Evolutionary conservation across 1,140 invertebrate species (phyloP).

Genomic region (Drosophila athabasca): DNA sequence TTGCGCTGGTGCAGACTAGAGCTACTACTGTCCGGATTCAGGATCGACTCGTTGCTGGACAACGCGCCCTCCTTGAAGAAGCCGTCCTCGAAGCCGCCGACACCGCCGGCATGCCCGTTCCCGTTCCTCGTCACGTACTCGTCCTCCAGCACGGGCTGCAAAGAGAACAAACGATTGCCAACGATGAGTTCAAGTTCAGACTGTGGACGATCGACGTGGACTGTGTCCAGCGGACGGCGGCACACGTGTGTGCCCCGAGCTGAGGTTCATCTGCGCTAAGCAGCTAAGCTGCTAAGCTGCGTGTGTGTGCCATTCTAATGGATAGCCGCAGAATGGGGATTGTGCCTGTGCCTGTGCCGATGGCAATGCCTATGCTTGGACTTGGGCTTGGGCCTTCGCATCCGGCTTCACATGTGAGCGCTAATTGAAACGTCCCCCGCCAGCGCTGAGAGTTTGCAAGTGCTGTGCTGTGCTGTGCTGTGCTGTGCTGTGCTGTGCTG

Average conservation of each 20-base stretch:
- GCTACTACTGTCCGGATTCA: conserved; percentile 83
- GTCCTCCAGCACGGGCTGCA: conserved; percentile 84
- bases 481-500: conserved; percentile 35
- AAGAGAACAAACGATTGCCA: conserved; percentile 30
- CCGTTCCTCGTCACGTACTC: conserved; percentile 63
- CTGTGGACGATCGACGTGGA: too few species aligned
- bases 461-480: conserved; percentile 48
- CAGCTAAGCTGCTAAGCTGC: neutral
- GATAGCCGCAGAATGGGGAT: conserved; percentile 48
- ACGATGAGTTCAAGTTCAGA: conserved; percentile 5
- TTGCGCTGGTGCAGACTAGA: conserved; percentile 83
- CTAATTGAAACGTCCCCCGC: conserved; percentile 79
- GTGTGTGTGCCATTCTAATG: conserved; percentile 51
- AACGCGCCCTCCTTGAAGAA: conserved; percentile 77
- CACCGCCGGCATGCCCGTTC: conserved; percentile 58
- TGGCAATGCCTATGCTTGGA: neutral
- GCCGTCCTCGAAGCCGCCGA: conserved; percentile 40
- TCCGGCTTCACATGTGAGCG: conserved; percentile 73
- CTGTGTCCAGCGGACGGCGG: conserved; percentile 2
- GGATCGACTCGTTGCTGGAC: conserved; percentile 76
- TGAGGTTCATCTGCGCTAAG: conserved; percentile 53
- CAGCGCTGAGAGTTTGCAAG: conserved; percentile 62
- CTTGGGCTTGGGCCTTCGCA: conserved; percentile 59
- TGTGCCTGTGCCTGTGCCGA: neutral
- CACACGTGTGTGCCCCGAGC: conserved; percentile 34